Evolutionary conservation across 2,888 invertebrate species (phyloP), one percentile per base, ranked within the genome.

Genomic region (Sisyra terminalis): DNA sequence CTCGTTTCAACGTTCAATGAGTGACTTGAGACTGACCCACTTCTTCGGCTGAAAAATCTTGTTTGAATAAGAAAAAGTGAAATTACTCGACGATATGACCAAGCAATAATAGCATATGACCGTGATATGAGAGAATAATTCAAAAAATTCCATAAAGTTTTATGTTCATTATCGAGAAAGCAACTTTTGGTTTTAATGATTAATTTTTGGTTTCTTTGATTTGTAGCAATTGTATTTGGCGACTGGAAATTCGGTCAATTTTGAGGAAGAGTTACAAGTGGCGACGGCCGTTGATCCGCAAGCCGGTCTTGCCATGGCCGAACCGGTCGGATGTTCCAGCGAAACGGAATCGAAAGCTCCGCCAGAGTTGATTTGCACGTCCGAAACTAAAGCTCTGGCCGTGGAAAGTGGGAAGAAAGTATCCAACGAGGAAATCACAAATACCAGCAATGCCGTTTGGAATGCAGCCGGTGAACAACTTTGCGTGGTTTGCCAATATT

Each of bases 401-500:
- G 50, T 51, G 31, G 24, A 24, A 5, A 49, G 47, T 8, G 49
- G 49, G 8, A 49, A 57, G 14, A 58, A 58, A 11, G 56, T 7
- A 5, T 5, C 24, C 24, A 24, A 24, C 24, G 37, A 37, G n/a
- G 37, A 15, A 2, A 37, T 16, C 2, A 55, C 61, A 9, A 55
- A 51, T 38, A 68, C 69, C 32, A 67, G 66, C 44, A 51, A 58
- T 3, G 65, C 67, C 9, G 56, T 71, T 32, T 70, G 70, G 67
- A 70, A 69, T 50, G 62, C 63, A 11, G 64, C 67, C 2, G 70
- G 70, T 4, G 74, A 75, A 50, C 75, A 75, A 51, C 59, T 75
- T 3, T 88, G 88, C 64, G 82, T 86, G 47, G 87, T 88, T 51
- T 89, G 89, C 64, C 83, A 86, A 53, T 74, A 74, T 52, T 77